These are phyloP conservation scores for Vulpes lagopus DNA, from an alignment of 2,113 vertebrate genomes.

Conservation along the genomic window DNA sequence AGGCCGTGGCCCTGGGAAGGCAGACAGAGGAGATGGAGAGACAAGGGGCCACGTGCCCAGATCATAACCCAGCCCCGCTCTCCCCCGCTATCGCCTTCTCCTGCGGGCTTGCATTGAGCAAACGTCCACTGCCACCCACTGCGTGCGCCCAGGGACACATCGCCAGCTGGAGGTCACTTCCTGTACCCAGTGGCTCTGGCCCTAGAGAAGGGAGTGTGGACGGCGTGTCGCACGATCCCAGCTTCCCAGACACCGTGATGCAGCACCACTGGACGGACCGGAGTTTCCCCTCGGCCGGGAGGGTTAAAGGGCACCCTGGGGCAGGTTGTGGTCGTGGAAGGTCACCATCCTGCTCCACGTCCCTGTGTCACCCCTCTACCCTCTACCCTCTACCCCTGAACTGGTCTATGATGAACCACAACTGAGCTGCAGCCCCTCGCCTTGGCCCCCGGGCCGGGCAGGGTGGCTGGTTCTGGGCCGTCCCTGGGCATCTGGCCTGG, in stretches of 20 bases:
- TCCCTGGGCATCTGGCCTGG: neutral
- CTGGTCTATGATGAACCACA: rapidly evolving
- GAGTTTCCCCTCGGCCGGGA: neutral
- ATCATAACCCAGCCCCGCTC: rapidly evolving
- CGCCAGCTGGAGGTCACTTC: rapidly evolving
- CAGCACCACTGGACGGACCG: rapidly evolving
- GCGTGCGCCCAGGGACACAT: too few species aligned
- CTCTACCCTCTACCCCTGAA: neutral
- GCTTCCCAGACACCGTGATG: neutral
- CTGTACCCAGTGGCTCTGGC: neutral
- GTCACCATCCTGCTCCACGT: rapidly evolving
- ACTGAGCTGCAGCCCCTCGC: neutral
- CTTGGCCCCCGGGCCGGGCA: rapidly evolving
- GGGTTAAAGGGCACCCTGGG: rapidly evolving
- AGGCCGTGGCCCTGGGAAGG: neutral
- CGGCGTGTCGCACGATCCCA: neutral
- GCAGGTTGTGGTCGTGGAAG: neutral
- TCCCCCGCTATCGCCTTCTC: rapidly evolving
- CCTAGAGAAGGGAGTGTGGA: neutral
- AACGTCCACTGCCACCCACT: rapidly evolving
- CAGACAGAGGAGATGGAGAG: neutral
- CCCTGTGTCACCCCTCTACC: neutral
- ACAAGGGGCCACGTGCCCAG: too few species aligned
- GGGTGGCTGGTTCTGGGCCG: neutral
- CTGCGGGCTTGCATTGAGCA: rapidly evolving